Evolutionary conservation across 2,113 vertebrate genomes (phyloP).

Genomic region (Neodontobutis hainanensis): DNA sequence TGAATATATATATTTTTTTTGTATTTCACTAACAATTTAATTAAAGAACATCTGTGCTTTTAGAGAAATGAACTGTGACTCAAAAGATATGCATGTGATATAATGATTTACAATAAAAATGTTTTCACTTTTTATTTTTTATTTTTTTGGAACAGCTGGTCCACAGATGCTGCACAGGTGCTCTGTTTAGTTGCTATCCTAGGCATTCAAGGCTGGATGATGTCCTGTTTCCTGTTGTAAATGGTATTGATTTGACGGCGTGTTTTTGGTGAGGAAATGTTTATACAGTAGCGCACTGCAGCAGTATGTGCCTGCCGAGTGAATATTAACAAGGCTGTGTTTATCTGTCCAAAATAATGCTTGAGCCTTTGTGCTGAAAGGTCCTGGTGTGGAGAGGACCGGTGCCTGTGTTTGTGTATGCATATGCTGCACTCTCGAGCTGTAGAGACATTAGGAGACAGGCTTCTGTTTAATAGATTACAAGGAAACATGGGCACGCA

Average conservation of each 20-base stretch:
- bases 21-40: too few relatives aligned
- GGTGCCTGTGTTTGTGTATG: background rate
- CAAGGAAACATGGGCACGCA: slow-evolving; percentile 59
- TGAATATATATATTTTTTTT: too few relatives aligned
- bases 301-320: slow-evolving; percentile 39
- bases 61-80: too few relatives aligned
- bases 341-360: background rate
- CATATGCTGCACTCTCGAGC: background rate
- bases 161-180: too few relatives aligned
- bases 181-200: too few relatives aligned
- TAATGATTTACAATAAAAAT: too few relatives aligned
- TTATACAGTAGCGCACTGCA: slow-evolving; percentile 45
- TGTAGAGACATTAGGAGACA: slow-evolving; percentile 34
- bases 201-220: background rate
- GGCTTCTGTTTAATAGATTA: slow-evolving; percentile 59
- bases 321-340: slow-evolving; percentile 54
- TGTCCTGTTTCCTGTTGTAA: background rate
- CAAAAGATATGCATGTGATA: too few relatives aligned
- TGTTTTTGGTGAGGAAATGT: slow-evolving; percentile 24
- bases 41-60: too few relatives aligned
- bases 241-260: slow-evolving; percentile 18
- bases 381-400: slow-evolving; percentile 11
- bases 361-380: slow-evolving; percentile 20
- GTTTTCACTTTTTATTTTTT: too few relatives aligned
- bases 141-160: too few relatives aligned